Evolutionary conservation across 2,888 invertebrate species (phyloP).

Genomic region (Perithous albicinctus): DNA sequence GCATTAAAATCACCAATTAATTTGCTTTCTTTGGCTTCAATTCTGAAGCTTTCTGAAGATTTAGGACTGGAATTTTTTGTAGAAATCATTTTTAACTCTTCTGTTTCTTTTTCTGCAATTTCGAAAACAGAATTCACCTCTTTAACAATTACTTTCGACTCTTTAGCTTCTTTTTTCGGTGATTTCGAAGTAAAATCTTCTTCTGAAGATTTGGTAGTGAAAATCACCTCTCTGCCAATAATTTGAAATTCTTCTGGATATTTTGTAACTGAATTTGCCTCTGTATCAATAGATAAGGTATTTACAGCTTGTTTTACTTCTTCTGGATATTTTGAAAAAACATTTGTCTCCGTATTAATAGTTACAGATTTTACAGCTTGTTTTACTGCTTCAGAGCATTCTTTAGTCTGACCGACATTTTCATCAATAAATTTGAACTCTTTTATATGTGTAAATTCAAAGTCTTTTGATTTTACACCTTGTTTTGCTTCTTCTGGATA

Average conservation of each 20-base stretch:
- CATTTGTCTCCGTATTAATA: not conserved
- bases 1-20: not conserved
- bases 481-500: not conserved
- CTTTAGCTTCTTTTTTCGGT: not conserved
- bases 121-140: not conserved
- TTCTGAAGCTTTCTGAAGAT: no score
- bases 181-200: not conserved
- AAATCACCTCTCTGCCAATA: not conserved
- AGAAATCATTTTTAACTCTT: not conserved
- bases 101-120: not conserved
- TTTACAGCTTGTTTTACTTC: not conserved
- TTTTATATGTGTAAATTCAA: no score
- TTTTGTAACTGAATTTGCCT: not conserved
- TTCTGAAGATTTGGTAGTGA: not conserved
- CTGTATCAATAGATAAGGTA: not conserved
- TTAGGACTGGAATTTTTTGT: no score
- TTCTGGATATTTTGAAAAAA: not conserved
- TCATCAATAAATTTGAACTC: no score
- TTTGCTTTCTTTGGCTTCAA: no score
- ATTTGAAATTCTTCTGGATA: not conserved
- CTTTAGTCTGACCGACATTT: no score
- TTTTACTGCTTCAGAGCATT: not conserved
- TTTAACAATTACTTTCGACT: not conserved
- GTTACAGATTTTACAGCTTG: not conserved
- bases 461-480: no score